Evolutionary conservation across 2,888 invertebrate genomes (phyloP).

Genomic region (Congeria kusceri): DNA sequence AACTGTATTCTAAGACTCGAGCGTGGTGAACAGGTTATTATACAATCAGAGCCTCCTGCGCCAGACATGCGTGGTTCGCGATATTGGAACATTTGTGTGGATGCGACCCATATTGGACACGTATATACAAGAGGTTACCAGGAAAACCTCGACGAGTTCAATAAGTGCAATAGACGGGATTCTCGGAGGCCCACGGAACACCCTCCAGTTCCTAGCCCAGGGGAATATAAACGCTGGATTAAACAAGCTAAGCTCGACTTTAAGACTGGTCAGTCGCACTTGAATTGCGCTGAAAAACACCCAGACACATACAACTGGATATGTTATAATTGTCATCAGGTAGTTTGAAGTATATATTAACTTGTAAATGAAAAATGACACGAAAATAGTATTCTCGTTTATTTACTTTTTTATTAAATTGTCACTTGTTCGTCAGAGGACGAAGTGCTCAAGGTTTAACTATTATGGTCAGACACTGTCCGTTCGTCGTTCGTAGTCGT

Average conservation of each 20-base stretch:
- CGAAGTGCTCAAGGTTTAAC: no score
- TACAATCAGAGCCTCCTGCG: not conserved
- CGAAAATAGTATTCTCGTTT: not conserved
- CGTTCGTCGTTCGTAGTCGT: no score
- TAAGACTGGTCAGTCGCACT: slow-evolving; percentile 30
- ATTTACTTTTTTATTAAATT: no score
- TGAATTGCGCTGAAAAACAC: slow-evolving; percentile 3
- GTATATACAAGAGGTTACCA: slow-evolving; percentile 19
- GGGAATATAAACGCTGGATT: slow-evolving; percentile 56
- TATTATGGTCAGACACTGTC: no score
- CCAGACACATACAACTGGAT: slow-evolving; percentile 61
- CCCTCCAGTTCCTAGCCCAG: slow-evolving; percentile 8
- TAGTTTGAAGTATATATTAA: slow-evolving; percentile 18
- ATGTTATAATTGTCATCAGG: slow-evolving; percentile 66
- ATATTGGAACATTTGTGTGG: slow-evolving; percentile 1
- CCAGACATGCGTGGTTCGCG: slow-evolving; percentile 35
- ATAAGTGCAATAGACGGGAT: not conserved
- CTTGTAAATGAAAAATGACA: no score
- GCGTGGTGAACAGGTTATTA: slow-evolving; percentile 16
- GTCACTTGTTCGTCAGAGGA: no score
- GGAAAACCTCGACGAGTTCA: slow-evolving; percentile 31
- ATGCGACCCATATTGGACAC: not conserved
- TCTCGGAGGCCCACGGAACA: not conserved
- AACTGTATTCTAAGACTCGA: slow-evolving; percentile 45
- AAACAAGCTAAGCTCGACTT: slow-evolving; percentile 57